phyloP scores from a whole-genome alignment of 2,888 invertebrate genomes.

The Ormyrus pomaceus region DNA sequence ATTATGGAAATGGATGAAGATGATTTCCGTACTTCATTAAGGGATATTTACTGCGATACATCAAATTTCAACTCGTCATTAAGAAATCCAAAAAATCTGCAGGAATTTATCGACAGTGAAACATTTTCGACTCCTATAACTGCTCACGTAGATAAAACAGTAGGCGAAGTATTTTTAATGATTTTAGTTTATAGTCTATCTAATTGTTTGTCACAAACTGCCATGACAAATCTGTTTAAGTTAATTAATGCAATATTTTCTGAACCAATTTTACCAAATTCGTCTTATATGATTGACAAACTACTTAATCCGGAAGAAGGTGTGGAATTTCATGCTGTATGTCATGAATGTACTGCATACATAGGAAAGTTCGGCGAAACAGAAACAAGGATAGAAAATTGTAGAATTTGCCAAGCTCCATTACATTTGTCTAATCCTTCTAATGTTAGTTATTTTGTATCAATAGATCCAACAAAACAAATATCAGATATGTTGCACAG shows the following conservation, averaged over 20 bases:
- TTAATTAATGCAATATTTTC: conserved; percentile 5
- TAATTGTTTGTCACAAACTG: background rate
- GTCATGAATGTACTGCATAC: background rate
- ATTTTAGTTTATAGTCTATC: background rate
- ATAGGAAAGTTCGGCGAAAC: conserved; percentile 2
- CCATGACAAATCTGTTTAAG: background rate
- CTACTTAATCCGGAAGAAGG: background rate
- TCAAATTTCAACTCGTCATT: background rate
- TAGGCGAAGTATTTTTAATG: background rate
- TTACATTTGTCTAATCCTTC: background rate
- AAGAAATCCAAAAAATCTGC: background rate
- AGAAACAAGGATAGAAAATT: background rate
- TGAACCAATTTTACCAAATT: background rate
- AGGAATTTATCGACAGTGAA: background rate
- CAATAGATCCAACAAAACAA: background rate
- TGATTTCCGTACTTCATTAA: background rate
- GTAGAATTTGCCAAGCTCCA: background rate
- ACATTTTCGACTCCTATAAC: background rate
- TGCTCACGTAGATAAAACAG: background rate
- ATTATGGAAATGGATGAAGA: background rate
- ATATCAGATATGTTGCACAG: background rate
- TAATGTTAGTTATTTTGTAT: conserved; percentile 4
- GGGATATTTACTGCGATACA: background rate
- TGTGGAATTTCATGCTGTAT: conserved; percentile 6
- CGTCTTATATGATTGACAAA: background rate